These are phyloP conservation scores for Apotomis turbidana DNA, from an alignment of 2,888 invertebrate genomes.

Conservation along the genomic window DNA sequence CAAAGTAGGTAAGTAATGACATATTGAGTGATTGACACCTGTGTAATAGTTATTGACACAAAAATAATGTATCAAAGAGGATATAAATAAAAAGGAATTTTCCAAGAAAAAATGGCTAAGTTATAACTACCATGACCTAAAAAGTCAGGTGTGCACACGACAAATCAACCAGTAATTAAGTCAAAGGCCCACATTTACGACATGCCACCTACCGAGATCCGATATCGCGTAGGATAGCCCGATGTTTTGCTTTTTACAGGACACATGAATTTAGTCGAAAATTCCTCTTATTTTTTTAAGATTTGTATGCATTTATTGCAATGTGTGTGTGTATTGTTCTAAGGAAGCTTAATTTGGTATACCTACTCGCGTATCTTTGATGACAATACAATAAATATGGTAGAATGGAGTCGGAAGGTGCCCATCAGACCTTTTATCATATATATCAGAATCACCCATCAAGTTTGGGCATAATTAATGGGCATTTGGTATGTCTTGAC, in stretches of 20 bases:
- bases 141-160: conserved; percentile 40
- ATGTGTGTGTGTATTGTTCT: too few relatives aligned
- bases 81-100: conserved; percentile 15
- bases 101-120: conserved; percentile 19
- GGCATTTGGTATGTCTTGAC: too few relatives aligned
- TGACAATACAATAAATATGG: too few relatives aligned
- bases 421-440: too few relatives aligned
- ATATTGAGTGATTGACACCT: conserved; percentile 1
- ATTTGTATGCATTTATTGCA: too few relatives aligned
- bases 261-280: neutral
- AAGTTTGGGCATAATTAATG: too few relatives aligned
- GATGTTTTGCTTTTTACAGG: conserved; percentile 17
- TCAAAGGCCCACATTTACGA: conserved; percentile 33
- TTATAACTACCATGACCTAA: conserved; percentile 32
- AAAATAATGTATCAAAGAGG: neutral
- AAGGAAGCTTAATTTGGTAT: too few relatives aligned
- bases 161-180: conserved; percentile 40
- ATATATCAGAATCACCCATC: too few relatives aligned
- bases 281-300: too few relatives aligned
- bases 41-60: conserved; percentile 5
- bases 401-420: too few relatives aligned
- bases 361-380: too few relatives aligned
- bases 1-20: neutral
- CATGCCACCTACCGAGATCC: conserved; percentile 40
- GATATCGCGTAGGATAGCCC: conserved; percentile 27